Evolutionary conservation across 2,888 invertebrate species (phyloP), one percentile per base, ranked within the genome.

Genomic region (Caenorhabditis angaria): DNA sequence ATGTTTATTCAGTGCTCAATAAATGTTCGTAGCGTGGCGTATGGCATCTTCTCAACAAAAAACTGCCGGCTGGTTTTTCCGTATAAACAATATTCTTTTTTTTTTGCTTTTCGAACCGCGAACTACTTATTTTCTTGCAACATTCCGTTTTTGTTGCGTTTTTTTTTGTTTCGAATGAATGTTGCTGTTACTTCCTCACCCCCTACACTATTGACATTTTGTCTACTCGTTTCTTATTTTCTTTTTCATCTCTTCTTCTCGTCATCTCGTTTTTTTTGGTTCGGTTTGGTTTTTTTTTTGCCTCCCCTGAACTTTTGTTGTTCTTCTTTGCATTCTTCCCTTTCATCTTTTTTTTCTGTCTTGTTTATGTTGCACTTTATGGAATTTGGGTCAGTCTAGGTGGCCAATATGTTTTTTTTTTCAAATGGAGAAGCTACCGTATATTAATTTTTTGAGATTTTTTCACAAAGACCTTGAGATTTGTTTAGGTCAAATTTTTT

Each of bases 1-100:
- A 55, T 71, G 71, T 71, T 71, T 71, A 71, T 71, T 71, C 62
- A 71, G 71, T 71, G 63, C 71, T 66, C 71, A 53, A 66, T 71
- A 71, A 66, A 71, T 71, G 71, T 71, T 71, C 71, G 71, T n/a
- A n/a, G 62, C 35, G 57, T 41, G 41, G 41, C 41, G 41, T 18
- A 41, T 12, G 41, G 8, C 10, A 14, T 3, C 41, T 2, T 18
- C 10, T 12, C 41, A 41, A 5, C 32, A 41, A 41, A 41, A 41
- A 41, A 41, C 10, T 18, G 10, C 18, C 41, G 41, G 14, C 10
- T 41, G n/a, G n/a, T 65, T 61, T 61, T 54, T 51, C 25, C 22
- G 47, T 54, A 32, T 58, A 54, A 53, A 57, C 65, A 61, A 61
- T 47, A 60, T 63, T 60, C 32, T 29, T 59, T 58, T 59, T 61